Evolutionary conservation across 1,140 invertebrate species (phyloP).

Genomic region (Trichonephila clavipes): DNA sequence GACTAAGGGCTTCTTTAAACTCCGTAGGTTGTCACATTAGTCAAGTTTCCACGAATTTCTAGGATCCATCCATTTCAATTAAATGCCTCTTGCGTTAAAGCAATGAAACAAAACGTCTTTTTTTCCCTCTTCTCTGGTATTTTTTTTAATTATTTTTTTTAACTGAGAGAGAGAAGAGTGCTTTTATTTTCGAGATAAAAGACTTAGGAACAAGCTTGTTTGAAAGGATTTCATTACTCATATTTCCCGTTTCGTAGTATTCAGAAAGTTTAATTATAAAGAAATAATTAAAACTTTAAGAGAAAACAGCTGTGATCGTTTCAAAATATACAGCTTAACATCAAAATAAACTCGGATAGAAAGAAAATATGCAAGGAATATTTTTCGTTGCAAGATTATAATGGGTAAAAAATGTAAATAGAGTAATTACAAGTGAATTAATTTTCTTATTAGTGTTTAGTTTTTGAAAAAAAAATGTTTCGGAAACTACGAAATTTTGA

Average conservation of each 20-base stretch:
- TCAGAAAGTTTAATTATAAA: conserved; percentile 14
- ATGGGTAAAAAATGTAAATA: conserved; percentile 39
- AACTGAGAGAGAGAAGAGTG: background rate
- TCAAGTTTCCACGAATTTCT: conserved; percentile 33
- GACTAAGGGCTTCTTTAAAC: conserved; percentile 12
- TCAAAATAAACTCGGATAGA: background rate
- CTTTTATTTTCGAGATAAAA: background rate
- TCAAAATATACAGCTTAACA: conserved; percentile 12
- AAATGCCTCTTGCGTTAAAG: conserved; percentile 11
- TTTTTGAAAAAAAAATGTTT: background rate
- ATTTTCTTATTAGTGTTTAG: conserved; percentile 17
- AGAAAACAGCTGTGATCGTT: background rate
- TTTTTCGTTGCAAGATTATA: background rate
- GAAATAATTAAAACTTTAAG: conserved; percentile 8
- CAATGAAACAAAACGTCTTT: background rate
- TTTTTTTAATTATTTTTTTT: background rate
- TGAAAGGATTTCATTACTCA: conserved; percentile 1
- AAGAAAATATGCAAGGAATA: background rate
- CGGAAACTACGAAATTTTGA: background rate
- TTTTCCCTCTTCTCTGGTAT: background rate
- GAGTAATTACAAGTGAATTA: conserved; percentile 7
- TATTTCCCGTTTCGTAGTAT: background rate
- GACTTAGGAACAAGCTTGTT: background rate
- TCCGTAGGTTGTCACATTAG: conserved; percentile 49
- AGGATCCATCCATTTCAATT: conserved; percentile 37